Evolutionary conservation across 2,888 invertebrate species (phyloP).

Genomic region (Thymelicus lineola): DNA sequence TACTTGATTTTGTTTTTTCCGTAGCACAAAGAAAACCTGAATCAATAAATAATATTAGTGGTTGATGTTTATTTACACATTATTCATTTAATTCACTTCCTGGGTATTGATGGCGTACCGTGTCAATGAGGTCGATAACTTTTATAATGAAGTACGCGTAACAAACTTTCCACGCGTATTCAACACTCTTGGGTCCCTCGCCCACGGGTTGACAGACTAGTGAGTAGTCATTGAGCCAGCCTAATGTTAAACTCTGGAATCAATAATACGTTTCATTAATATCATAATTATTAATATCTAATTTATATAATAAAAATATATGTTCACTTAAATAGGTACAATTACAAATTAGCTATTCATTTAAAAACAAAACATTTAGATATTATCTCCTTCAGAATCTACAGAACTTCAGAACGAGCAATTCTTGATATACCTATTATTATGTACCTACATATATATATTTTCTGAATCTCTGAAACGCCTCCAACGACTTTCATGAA

Average conservation of each 20-base stretch:
- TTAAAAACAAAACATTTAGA: too few species aligned
- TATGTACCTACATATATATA: too few species aligned
- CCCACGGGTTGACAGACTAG: constrained; percentile 90
- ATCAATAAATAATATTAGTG: constrained; percentile 25
- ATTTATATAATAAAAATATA: too few species aligned
- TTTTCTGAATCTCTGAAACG: too few species aligned
- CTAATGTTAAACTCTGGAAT: constrained; percentile 79
- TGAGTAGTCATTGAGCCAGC: constrained; percentile 87
- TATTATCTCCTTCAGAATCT: too few species aligned
- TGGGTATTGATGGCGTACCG: constrained; percentile 72
- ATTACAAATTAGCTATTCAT: too few species aligned
- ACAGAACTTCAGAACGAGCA: too few species aligned
- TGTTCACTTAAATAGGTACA: too few species aligned
- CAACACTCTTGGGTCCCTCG: constrained; percentile 84
- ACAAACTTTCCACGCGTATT: constrained; percentile 83
- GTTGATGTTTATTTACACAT: neutral
- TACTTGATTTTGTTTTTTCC: constrained; percentile 93
- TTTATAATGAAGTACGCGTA: constrained; percentile 90
- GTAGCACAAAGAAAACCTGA: constrained; percentile 91
- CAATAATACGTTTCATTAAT: neutral
- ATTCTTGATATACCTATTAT: too few species aligned
- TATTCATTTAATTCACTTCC: neutral
- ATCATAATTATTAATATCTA: too few species aligned
- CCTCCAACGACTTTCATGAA: too few species aligned
- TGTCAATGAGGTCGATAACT: constrained; percentile 90